Percentiles rank a stretch among this genome's conserved stretches.
Conservation (phyloP, 2,113 vertebrate genomes). For the Isurus oxyrinchus region DNA sequence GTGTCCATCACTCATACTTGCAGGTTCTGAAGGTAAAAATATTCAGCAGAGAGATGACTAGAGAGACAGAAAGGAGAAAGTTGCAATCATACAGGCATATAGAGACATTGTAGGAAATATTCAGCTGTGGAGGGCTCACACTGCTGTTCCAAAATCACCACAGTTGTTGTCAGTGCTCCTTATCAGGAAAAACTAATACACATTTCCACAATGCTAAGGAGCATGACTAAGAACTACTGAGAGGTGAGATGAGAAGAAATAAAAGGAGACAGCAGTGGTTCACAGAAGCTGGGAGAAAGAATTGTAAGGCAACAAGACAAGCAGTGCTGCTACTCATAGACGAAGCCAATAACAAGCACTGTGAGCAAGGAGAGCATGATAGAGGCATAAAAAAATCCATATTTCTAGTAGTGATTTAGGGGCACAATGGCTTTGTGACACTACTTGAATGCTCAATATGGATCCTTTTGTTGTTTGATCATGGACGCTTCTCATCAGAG, state of each 20-base stretch:
- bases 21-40: background rate
- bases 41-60: background rate
- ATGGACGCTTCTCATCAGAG: background rate
- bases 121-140: background rate
- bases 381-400: background rate
- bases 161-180: background rate
- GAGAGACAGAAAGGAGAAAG: background rate
- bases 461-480: background rate
- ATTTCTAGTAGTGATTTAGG: background rate
- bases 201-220: background rate
- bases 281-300: background rate
- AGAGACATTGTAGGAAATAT: background rate
- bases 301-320: background rate
- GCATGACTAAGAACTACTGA: background rate
- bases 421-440: background rate
- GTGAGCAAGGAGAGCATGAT: background rate
- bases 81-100: background rate
- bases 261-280: background rate
- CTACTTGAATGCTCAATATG: background rate
- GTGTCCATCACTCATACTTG: background rate
- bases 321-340: background rate
- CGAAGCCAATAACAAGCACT: background rate
- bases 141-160: background rate
- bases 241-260: background rate
- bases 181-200: background rate